A percentile compares a stretch with the other conserved stretches of the same genome.
Conservation (phyloP, 2,888 invertebrate genomes). For the Amblyjoppa fuscipennis region DNA sequence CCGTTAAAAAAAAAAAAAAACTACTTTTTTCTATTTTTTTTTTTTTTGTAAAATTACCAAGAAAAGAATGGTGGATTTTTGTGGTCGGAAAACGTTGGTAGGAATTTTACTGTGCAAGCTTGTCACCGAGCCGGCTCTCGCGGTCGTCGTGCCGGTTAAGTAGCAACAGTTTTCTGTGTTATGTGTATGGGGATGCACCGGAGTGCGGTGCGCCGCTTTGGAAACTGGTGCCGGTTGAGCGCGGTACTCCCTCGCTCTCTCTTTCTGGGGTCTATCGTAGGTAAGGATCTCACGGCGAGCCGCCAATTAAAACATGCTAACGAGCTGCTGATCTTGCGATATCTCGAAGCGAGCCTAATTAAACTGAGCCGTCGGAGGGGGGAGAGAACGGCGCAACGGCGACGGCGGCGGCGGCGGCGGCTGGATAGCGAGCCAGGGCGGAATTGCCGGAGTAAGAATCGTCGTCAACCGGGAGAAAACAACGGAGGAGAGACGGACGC, state of each 20-base stretch:
- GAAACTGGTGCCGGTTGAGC: conserved; percentile 54
- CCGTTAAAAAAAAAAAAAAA: no score
- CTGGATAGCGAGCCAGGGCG: conserved; percentile 65
- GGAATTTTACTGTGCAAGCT: conserved; percentile 66
- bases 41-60: neutral
- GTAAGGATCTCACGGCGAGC: conserved; percentile 83
- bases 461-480: conserved; percentile 54
- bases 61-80: neutral
- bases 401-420: conserved; percentile 18
- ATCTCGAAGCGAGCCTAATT: conserved; percentile 82
- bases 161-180: conserved; percentile 58
- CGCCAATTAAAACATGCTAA: conserved; percentile 85
- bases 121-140: conserved; percentile 78
- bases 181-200: conserved; percentile 51
- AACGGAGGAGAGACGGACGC: conserved; percentile 41
- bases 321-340: conserved; percentile 84
- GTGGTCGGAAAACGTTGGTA: no score
- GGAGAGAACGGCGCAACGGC: conserved; percentile 59
- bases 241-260: conserved; percentile 56
- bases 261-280: conserved; percentile 76
- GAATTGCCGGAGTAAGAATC: conserved; percentile 50
- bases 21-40: no score
- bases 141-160: conserved; percentile 51
- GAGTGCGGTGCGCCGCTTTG: conserved; percentile 34
- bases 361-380: conserved; percentile 78